Percentiles rank a stretch among this genome's conserved stretches.
Evolutionary conservation across 2,797 vertebrate species (phyloP).

Genomic region (Anabacerthia variegaticeps): DNA sequence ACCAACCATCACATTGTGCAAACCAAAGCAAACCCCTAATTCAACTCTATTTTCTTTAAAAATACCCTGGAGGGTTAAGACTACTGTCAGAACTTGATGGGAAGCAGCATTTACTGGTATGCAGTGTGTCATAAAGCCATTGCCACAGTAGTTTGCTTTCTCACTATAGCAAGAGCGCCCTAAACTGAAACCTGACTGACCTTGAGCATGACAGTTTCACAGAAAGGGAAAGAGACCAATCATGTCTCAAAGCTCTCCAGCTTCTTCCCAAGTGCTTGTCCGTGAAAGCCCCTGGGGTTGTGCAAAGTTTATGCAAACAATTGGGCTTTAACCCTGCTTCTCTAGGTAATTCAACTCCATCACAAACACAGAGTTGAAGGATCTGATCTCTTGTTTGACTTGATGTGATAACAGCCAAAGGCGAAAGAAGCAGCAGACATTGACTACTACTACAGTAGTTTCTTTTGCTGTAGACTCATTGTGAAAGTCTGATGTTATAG

Average conservation of each 20-base stretch:
- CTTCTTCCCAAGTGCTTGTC: neutral
- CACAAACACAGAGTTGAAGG: neutral
- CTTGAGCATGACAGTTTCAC: rapidly evolving
- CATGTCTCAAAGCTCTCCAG: neutral
- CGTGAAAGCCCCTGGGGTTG: neutral
- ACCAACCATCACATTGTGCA: neutral
- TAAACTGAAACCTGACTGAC: neutral
- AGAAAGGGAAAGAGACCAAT: neutral
- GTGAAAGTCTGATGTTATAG: neutral
- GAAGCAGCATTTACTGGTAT: neutral
- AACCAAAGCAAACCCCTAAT: neutral
- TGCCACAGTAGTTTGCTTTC: neutral
- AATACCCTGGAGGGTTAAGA: neutral
- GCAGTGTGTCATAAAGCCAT: neutral
- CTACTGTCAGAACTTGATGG: neutral
- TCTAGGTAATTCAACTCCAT: neutral
- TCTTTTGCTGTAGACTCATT: neutral
- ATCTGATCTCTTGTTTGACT: neutral
- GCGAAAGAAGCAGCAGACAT: neutral
- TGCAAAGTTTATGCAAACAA: neutral
- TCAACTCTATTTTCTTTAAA: neutral
- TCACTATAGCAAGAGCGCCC: neutral
- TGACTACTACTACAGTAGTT: neutral
- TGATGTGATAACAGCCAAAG: neutral
- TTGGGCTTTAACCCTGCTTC: neutral